phyloP scores from a whole-genome alignment of 2,797 vertebrate genomes.

The Fistularia commersonii region DNA sequence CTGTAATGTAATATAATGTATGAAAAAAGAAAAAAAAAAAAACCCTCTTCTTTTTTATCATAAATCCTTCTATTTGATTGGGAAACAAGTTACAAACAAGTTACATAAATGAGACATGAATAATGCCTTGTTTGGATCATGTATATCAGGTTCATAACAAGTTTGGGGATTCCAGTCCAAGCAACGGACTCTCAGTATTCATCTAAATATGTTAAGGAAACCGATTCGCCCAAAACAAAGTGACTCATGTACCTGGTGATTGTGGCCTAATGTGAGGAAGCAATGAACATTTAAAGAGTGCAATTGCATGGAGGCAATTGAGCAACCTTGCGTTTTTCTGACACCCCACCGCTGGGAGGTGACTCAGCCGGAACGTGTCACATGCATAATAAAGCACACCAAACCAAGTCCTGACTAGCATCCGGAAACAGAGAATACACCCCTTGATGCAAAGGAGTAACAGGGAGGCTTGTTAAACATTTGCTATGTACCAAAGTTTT shows the following conservation, averaged over 20 bases:
- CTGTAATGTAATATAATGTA: no score
- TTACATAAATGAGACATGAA: no score
- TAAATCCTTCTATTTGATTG: no score
- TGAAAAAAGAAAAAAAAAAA: no score
- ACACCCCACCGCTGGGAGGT: constrained; percentile 25
- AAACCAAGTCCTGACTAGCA: constrained; percentile 33
- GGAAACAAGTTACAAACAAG: no score
- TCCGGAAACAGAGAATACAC: constrained; percentile 17
- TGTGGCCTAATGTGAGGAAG: background rate
- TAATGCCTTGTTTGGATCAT: no score
- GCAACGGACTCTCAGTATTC: no score
- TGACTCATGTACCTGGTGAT: background rate
- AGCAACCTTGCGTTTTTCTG: constrained; percentile 36
- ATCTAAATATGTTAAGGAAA: no score
- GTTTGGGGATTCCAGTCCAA: no score
- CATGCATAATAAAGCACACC: constrained; percentile 28
- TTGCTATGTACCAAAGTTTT: constrained; percentile 36
- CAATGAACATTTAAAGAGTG: constrained; percentile 2
- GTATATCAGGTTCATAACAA: no score
- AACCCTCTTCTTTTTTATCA: no score
- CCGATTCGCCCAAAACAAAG: background rate
- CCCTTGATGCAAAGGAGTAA: constrained; percentile 16
- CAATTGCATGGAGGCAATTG: constrained; percentile 29
- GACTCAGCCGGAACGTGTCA: constrained; percentile 23
- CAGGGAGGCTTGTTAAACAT: constrained; percentile 47